Evolutionary conservation across 2,113 vertebrate genomes (phyloP).

Genomic region (Peucedramus taeniatus): DNA sequence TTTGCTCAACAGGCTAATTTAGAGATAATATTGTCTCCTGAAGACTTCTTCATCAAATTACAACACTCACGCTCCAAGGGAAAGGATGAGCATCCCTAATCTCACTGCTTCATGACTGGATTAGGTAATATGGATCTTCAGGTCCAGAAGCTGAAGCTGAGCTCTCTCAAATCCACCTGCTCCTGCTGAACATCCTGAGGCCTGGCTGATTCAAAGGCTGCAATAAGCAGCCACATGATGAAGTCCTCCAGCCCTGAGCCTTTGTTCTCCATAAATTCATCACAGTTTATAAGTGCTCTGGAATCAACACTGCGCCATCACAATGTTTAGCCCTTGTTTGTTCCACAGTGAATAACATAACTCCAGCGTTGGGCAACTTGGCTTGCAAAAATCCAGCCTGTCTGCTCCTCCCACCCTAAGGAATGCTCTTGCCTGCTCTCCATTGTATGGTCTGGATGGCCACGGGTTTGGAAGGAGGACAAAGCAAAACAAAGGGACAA

Average conservation of each 20-base stretch:
- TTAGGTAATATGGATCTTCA: neutral
- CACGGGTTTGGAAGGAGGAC: conserved; percentile 2
- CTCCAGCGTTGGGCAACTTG: neutral
- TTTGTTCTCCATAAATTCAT: neutral
- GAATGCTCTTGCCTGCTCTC: neutral
- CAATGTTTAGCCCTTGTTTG: neutral
- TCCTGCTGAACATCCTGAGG: neutral
- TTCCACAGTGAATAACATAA: neutral
- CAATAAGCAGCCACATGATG: neutral
- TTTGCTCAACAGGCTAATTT: neutral
- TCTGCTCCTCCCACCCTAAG: neutral
- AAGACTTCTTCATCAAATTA: neutral
- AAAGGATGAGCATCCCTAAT: neutral
- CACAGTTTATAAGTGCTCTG: neutral
- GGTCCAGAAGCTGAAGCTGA: neutral
- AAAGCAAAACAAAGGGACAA: conserved; percentile 14
- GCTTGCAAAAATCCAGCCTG: neutral
- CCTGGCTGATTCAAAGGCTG: neutral
- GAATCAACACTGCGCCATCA: neutral
- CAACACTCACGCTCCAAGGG: neutral
- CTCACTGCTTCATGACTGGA: neutral
- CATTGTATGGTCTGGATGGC: neutral
- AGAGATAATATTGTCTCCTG: neutral
- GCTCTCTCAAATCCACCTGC: neutral
- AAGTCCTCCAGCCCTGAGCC: neutral